These are phyloP conservation scores for Ophraella communa DNA, from an alignment of 2,888 invertebrate species.

Conservation along the genomic window DNA sequence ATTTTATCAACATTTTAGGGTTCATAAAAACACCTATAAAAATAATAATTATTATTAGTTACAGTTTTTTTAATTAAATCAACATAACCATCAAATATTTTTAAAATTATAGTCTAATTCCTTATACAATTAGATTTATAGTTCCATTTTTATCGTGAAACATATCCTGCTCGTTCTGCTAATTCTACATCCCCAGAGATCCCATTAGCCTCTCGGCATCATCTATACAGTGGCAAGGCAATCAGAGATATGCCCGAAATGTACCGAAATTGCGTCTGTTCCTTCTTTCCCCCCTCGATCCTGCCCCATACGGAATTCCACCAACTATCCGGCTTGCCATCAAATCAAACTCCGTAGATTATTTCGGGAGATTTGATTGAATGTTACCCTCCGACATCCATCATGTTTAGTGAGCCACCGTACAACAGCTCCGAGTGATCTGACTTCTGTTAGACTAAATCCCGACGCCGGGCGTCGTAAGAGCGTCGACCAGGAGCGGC, in stretches of 20 bases:
- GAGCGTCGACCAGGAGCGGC: slow-evolving; percentile 38
- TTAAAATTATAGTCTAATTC: no score
- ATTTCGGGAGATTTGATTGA: slow-evolving; percentile 53
- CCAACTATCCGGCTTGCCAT: slow-evolving; percentile 40
- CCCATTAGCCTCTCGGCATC: slow-evolving; percentile 29
- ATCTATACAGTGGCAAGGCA: slow-evolving; percentile 22
- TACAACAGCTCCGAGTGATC: slow-evolving; percentile 50
- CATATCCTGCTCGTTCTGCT: slow-evolving; percentile 9
- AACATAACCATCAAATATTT: no score
- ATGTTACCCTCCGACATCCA: slow-evolving; percentile 52
- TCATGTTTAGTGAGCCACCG: slow-evolving; percentile 52
- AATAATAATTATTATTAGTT: no score
- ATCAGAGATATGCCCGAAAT: slow-evolving; percentile 28
- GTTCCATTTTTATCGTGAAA: no score
- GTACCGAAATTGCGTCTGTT: slow-evolving; percentile 37
- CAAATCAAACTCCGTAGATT: slow-evolving; percentile 49
- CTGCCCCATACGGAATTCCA: slow-evolving; percentile 18
- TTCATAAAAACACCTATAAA: no score
- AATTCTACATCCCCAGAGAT: slow-evolving; percentile 37
- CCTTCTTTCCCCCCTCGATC: slow-evolving; percentile 31
- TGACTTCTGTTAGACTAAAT: slow-evolving; percentile 53
- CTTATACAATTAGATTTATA: no score
- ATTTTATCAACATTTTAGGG: no score
- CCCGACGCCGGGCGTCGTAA: slow-evolving; percentile 30
- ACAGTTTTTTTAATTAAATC: no score